Evolutionary conservation across 2,888 invertebrate genomes (phyloP), one percentile per base, ranked within the genome.

Genomic region (Machimus rusticus): DNA sequence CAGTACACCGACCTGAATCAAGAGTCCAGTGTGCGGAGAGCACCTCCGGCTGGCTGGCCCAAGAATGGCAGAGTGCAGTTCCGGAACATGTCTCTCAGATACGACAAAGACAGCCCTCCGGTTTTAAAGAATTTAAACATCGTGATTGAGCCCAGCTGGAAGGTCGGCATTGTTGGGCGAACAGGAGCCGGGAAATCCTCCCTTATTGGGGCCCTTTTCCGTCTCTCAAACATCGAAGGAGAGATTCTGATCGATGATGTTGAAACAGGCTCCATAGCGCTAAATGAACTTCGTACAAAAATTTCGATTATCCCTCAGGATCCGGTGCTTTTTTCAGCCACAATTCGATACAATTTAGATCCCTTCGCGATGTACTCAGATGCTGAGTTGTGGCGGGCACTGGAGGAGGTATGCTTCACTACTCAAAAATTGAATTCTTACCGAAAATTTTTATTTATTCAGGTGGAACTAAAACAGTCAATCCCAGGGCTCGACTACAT

Each of bases 171-270:
- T 89, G 96, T 97, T 5, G 97, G 97, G 1, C 94, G 97, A 86
- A 97, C 97, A 0, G 97, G 97, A 1, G 97, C 97, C 1, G 97
- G 97, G 0, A 97, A 97, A 92, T 96, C 96, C 0, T 96, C 96
- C 0, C 92, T 97, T 16, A 96, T 97, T 88, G 95, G 96, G 0
- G 96, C 96, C 0, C 92, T 98, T 86, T 98, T 97, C 93, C 94
- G 97, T 5, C 93, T 97, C 87, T 95, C 96, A 0, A 94, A 95
- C 86, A 94, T 95, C 5, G 94, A 95, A 88, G 97, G 97, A 4
- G 93, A 93, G 66, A 94, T 98, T 34, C 91, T 94, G 46, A 96
- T 98, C 88, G 97, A 98, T 90, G 95, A 94, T 81, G 92, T 97
- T n/a, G 93, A 94, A 87, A 94, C 94, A 0, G 92, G 93, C 31